phyloP scores from a whole-genome alignment of 2,888 invertebrate genomes.

The Andrena trimmerana region DNA sequence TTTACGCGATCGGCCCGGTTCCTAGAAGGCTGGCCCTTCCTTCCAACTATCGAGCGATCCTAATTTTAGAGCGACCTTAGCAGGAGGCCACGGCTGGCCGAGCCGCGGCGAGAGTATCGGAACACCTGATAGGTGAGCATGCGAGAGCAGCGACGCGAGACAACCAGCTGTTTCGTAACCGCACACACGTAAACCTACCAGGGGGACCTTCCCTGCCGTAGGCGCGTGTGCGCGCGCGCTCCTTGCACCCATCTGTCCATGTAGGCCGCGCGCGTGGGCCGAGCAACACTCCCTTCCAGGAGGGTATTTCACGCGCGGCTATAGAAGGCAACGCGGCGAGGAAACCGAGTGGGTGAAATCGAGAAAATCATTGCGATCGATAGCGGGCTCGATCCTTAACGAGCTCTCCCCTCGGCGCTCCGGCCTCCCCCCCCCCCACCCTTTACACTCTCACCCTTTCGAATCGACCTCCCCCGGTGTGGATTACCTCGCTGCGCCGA shows the following conservation, averaged over 20 bases:
- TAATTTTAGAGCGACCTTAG: slow-evolving; percentile 61
- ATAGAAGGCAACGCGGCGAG: slow-evolving; percentile 78
- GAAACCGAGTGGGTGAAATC: slow-evolving; percentile 75
- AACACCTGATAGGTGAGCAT: slow-evolving; percentile 61
- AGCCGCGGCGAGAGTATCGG: slow-evolving; percentile 39
- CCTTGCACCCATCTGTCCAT: slow-evolving; percentile 66
- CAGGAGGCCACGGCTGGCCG: slow-evolving; percentile 50
- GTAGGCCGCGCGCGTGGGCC: slow-evolving; percentile 78
- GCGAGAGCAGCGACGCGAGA: slow-evolving; percentile 50
- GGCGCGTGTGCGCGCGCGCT: slow-evolving; percentile 12
- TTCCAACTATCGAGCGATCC: slow-evolving; percentile 55
- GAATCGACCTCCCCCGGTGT: background rate
- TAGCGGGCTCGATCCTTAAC: background rate
- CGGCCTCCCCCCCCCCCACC: too few species aligned
- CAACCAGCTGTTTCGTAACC: slow-evolving; percentile 65
- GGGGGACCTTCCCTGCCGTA: slow-evolving; percentile 37
- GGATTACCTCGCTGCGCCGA: too few species aligned
- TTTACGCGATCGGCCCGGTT: background rate
- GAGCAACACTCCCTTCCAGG: slow-evolving; percentile 55
- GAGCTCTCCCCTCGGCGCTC: background rate
- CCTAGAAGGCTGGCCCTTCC: slow-evolving; percentile 46
- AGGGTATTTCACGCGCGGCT: slow-evolving; percentile 66
- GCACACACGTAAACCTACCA: slow-evolving; percentile 33
- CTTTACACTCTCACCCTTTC: background rate
- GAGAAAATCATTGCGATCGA: slow-evolving; percentile 55